Conservation (phyloP, 1,140 invertebrate genomes). For the Brachionus asplanchnoidis region DNA sequence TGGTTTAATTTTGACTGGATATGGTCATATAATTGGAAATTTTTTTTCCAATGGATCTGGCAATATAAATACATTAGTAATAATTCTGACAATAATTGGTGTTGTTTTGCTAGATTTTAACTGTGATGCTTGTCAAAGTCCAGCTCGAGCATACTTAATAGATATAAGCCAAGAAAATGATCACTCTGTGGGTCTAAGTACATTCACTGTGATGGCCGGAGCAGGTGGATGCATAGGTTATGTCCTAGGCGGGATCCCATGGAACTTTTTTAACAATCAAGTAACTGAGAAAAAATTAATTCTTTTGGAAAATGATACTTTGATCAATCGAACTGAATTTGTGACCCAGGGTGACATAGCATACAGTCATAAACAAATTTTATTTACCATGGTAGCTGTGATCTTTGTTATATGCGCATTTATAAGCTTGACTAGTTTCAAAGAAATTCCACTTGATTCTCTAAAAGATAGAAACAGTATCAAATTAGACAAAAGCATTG, state of each 20-base stretch:
- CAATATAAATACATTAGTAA: not conserved
- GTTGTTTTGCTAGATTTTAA: conserved; percentile 89
- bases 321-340: not conserved
- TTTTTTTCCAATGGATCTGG: not conserved
- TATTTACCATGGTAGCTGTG: conserved; percentile 79
- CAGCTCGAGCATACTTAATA: conserved; percentile 80
- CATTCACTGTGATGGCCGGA: conserved; percentile 92
- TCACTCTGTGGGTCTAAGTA: conserved; percentile 82
- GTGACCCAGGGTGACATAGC: conserved; percentile 52
- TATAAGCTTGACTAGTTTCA: conserved; percentile 76
- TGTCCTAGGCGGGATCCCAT: conserved; percentile 82
- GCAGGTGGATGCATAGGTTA: conserved; percentile 88
- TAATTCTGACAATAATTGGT: conserved; percentile 79
- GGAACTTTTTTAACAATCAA: conserved; percentile 73
- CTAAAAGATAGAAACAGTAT: conserved; percentile 46
- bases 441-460: conserved; percentile 72
- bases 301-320: not conserved
- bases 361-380: conserved; percentile 79
- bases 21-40: not conserved
- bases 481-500: not conserved
- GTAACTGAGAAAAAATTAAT: not conserved
- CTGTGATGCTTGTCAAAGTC: conserved; percentile 90
- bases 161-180: conserved; percentile 88
- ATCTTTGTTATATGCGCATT: conserved; percentile 76
- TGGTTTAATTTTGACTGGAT: conserved; percentile 49